These are phyloP conservation scores for Melanerpes formicivorus DNA, from an alignment of 2,113 vertebrate species.

Conservation along the genomic window DNA sequence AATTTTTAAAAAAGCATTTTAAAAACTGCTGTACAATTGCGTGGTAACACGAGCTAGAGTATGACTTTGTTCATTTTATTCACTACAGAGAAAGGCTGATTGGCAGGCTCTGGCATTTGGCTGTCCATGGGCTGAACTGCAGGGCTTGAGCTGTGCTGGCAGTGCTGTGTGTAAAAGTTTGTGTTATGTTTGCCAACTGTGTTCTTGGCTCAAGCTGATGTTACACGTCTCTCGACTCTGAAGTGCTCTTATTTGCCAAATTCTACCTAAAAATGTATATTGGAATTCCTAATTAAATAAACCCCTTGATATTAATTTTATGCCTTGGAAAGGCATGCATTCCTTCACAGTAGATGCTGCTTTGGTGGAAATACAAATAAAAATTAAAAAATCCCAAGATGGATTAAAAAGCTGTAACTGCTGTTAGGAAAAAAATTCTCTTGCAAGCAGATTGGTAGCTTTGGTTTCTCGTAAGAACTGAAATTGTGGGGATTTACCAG, in stretches of 20 bases:
- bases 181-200: constrained; percentile 25
- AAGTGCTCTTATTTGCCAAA: constrained; percentile 19
- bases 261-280: constrained; percentile 38
- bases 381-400: background rate
- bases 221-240: constrained; percentile 13
- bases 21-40: background rate
- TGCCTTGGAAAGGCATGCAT: background rate
- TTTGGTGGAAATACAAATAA: background rate
- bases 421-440: background rate
- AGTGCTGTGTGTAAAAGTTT: constrained; percentile 7
- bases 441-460: background rate
- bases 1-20: background rate
- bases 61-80: background rate
- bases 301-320: background rate
- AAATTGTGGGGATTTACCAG: background rate
- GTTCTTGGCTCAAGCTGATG: constrained; percentile 53
- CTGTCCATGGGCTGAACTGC: constrained; percentile 23
- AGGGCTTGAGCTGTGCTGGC: constrained; percentile 39
- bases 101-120: background rate
- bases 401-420: background rate
- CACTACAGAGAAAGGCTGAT: background rate
- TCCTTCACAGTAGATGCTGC: background rate
- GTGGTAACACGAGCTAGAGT: background rate
- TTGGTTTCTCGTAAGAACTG: background rate
- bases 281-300: constrained; percentile 62